phyloP scores from a whole-genome alignment of 92 coral and sea anemone genomes.

The Hydrozoanthus gracilis region DNA sequence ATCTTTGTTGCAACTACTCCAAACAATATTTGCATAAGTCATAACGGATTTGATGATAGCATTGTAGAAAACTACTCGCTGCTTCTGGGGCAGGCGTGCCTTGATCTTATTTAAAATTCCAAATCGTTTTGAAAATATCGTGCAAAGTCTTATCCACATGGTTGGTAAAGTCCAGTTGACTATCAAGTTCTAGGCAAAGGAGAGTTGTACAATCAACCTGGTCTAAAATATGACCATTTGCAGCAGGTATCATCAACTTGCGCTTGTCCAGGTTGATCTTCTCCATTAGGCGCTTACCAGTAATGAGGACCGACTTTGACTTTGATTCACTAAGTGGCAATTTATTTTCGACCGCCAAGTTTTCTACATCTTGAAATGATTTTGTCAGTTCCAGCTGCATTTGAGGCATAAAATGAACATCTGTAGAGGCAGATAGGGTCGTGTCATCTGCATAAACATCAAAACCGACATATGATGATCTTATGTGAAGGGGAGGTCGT shows the following conservation, averaged over 20 bases:
- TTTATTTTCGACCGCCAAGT: constrained; percentile 54
- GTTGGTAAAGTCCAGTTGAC: constrained; percentile 15
- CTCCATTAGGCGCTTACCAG: constrained; percentile 45
- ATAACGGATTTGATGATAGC: too few relatives aligned
- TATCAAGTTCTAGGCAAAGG: constrained; percentile 55
- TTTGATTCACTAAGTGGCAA: constrained; percentile 47
- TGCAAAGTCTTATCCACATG: too few relatives aligned
- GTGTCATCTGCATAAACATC: constrained; percentile 49
- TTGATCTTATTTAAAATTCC: too few relatives aligned
- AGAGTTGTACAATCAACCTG: constrained; percentile 34
- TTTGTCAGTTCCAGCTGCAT: not conserved
- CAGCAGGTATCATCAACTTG: constrained; percentile 17
- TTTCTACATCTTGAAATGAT: constrained; percentile 20
- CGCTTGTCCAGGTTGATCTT: constrained; percentile 5
- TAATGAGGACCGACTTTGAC: constrained; percentile 45
- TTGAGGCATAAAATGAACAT: not conserved
- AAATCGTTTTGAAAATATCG: too few relatives aligned
- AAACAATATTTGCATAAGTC: too few relatives aligned
- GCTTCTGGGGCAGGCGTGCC: too few relatives aligned
- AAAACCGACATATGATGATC: constrained; percentile 19
- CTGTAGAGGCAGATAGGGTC: constrained; percentile 46
- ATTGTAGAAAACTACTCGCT: too few relatives aligned
- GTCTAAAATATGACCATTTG: constrained; percentile 35
- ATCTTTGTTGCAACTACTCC: too few relatives aligned
- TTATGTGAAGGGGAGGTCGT: constrained; percentile 44